A percentile compares a stretch with the other conserved stretches of the same genome.
Conservation (phyloP, 2,797 vertebrate genomes). For the Premnoplex brunnescens region DNA sequence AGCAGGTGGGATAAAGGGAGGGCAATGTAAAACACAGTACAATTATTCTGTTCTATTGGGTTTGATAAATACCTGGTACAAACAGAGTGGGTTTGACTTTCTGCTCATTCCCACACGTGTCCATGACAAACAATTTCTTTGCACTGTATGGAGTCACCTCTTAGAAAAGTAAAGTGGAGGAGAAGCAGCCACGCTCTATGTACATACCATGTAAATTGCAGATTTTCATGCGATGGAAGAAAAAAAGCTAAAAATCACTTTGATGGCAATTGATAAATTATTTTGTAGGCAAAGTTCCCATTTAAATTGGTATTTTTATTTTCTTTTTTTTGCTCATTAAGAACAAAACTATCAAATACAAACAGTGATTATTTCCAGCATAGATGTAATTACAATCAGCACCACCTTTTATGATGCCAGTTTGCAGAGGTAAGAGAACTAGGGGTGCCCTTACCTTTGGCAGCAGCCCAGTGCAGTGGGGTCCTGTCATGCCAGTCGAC, state of each 20-base stretch:
- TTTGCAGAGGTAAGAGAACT: background rate
- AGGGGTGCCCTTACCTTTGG: constrained; percentile 75
- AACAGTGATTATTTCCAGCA: background rate
- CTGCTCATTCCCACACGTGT: background rate
- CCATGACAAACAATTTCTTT: background rate
- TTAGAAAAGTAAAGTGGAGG: background rate
- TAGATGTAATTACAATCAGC: background rate
- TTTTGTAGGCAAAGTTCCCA: background rate
- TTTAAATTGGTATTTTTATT: background rate
- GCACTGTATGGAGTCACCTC: background rate
- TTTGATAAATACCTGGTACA: background rate
- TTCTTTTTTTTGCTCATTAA: background rate
- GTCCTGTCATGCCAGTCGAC: constrained; percentile 87
- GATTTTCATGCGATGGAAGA: fast-evolving
- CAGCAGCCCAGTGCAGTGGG: constrained; percentile 90
- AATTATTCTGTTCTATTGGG: background rate
- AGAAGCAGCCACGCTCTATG: background rate
- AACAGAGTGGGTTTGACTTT: background rate
- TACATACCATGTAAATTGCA: background rate
- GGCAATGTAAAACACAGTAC: background rate
- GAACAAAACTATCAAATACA: background rate
- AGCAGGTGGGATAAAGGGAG: background rate
- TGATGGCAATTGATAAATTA: background rate
- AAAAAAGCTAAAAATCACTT: background rate
- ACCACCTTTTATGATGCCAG: fast-evolving